phyloP scores from a whole-genome alignment of 2,888 invertebrate genomes.

The Aphidoletes aphidimyza region DNA sequence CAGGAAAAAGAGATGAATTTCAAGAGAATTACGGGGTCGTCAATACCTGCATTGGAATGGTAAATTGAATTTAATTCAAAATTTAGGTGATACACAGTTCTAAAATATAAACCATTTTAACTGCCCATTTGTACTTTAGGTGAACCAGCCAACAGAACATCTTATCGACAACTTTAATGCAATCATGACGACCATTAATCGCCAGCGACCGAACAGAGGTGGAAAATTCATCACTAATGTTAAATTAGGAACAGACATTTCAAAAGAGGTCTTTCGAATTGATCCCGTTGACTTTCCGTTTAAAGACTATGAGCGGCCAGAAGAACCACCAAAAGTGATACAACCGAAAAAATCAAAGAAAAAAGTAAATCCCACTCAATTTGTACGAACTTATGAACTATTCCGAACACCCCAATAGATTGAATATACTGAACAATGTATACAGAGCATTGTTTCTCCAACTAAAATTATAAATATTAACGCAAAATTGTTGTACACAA shows the following conservation, averaged over 20 bases:
- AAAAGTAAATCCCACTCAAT: neutral
- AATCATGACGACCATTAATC: constrained; percentile 74
- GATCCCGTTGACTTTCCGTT: constrained; percentile 71
- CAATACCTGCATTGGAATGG: constrained; percentile 76
- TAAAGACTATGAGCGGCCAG: constrained; percentile 59
- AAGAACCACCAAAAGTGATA: neutral
- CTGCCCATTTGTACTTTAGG: neutral
- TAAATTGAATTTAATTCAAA: no score
- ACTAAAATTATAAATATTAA: neutral
- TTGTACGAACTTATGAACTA: neutral
- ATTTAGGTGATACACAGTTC: no score
- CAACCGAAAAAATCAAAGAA: neutral
- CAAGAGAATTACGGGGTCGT: constrained; percentile 79
- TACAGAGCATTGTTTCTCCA: no score
- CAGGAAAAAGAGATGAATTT: constrained; percentile 73
- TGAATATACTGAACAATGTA: neutral
- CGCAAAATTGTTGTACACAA: neutral
- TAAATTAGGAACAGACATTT: constrained; percentile 69
- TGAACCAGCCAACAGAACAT: constrained; percentile 71
- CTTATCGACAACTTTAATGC: constrained; percentile 79
- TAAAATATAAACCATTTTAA: constrained; percentile 26
- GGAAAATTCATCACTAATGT: constrained; percentile 75
- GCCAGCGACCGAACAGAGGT: constrained; percentile 73
- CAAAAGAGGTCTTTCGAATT: constrained; percentile 75
- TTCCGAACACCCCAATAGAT: neutral